Base-by-base conservation (phyloP, 1,140 invertebrate species). In the Brachionus angularis region DNA sequence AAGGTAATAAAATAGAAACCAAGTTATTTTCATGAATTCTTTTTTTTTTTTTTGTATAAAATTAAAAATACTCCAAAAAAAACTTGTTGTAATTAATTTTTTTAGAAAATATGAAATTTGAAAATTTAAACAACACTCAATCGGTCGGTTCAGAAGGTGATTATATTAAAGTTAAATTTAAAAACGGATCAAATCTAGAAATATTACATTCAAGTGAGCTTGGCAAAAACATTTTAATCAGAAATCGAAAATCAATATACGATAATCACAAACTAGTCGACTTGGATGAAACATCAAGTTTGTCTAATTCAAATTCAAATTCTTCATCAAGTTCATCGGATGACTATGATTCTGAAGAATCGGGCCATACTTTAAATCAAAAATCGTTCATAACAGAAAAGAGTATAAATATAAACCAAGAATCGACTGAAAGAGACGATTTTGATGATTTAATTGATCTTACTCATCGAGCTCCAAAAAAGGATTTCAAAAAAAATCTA, bases 381-480 rank as follows among this genome's bases (percentile, higher is more conserved):
- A n/a, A n/a, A n/a, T n/a, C n/a, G n/a, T n/a, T n/a, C n/a, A n/a
- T n/a, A n/a, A n/a, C n/a, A n/a, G n/a, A n/a, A n/a, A n/a, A n/a
- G n/a, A n/a, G n/a, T n/a, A n/a, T n/a, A n/a, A n/a, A n/a, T n/a
- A n/a, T n/a, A n/a, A n/a, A n/a, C n/a, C n/a, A n/a, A n/a, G n/a
- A n/a, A n/a, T n/a, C n/a, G 23, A 39, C 25, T 39, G 53, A 58
- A 36, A 36, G 36, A 31, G 62, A 67, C 14, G 62, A 67, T 34
- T 67, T 67, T 36, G 62, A 67, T 18, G 42, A 50, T 29, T 23
- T 67, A 33, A 67, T 67, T 16, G 42, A 47, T 50, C 10, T 67
- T 21, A 67, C 62, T 23, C 62, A 67, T 47, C 23, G 62, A 47
- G 62, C 47, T 12, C 62, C 62, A 4, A 67, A 33, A 47, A 67